Base-by-base conservation (phyloP, 1,140 invertebrate genomes). In the Hormaphis cornu region DNA sequence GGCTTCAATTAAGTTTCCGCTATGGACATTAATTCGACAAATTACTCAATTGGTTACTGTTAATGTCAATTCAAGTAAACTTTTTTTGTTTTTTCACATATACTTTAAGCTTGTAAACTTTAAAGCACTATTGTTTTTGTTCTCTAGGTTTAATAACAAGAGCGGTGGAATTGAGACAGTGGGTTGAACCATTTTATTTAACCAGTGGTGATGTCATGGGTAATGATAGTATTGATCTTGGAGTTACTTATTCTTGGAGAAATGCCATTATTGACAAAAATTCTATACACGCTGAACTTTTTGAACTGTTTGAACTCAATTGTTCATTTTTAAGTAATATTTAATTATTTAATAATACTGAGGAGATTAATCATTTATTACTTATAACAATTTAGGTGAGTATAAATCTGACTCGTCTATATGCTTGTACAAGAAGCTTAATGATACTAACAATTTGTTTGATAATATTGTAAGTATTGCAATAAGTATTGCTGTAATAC, bases 121-220 rank as follows among this genome's bases (percentile, higher is more conserved):
- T 46, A n/a, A 12, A 10, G 5, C 12, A n/a, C 18, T 46, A 46
- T 46, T 46, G 18, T n/a, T 46, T 46, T 46, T 46, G 12, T 46
- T 66, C 35, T 53, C 50, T 66, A 66, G 61, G 26, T 66, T 22
- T 66, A 2, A 33, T 66, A 30, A 66, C 44, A 1, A 66, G 61
- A 66, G 61, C 61, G 22, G 44, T 66, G 24, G 61, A 66, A 66
- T 48, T 66, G 8, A 66, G 61, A 35, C 61, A 66, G 1, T 66
- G 61, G 61, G 61, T 48, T 24, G 61, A 66, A 24, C 61, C 61
- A 22, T 66, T 66, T 48, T 66, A 50, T 66, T 66, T 66, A 48
- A 66, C 61, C 16, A 50, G 61, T 35, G 61, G 61, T 33, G 61
- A 66, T 66, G 28, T 66, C 3, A 22, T 66, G 12, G 50, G n/a